These are phyloP conservation scores for Cryptus viduatorius DNA, from an alignment of 2,888 invertebrate genomes.

Conservation along the genomic window DNA sequence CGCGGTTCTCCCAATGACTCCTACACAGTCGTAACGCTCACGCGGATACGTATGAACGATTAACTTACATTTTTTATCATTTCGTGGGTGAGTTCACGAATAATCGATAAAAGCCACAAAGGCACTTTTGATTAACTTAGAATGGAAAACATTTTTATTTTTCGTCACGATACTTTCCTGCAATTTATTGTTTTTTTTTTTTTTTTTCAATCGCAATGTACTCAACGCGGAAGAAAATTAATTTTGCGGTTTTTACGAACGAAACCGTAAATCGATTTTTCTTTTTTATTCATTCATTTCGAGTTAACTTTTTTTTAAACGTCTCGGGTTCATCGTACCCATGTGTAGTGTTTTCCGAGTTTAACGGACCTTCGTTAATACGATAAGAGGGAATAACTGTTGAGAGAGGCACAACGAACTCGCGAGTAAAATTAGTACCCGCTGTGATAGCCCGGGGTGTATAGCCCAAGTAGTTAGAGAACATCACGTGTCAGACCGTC, in stretches of 20 bases:
- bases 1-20: slow-evolving; percentile 14
- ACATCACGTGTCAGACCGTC: slow-evolving; percentile 58
- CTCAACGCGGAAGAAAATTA: too few relatives aligned
- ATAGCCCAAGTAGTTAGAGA: slow-evolving; percentile 30
- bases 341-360: background rate
- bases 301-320: too few relatives aligned
- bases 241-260: too few relatives aligned
- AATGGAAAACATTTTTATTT: too few relatives aligned
- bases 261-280: too few relatives aligned
- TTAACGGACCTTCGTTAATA: background rate
- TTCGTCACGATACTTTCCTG: too few relatives aligned
- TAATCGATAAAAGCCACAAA: background rate
- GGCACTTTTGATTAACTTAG: background rate
- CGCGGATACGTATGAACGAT: background rate
- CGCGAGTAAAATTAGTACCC: background rate
- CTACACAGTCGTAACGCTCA: background rate
- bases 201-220: too few relatives aligned
- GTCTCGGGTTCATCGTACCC: too few relatives aligned
- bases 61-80: background rate
- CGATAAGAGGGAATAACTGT: background rate
- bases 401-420: slow-evolving; percentile 10
- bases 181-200: too few relatives aligned
- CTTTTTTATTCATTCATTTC: too few relatives aligned
- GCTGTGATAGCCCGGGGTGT: background rate
- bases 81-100: background rate